Conservation (phyloP, 2,888 invertebrate genomes). For the Cerastoderma edule region DNA sequence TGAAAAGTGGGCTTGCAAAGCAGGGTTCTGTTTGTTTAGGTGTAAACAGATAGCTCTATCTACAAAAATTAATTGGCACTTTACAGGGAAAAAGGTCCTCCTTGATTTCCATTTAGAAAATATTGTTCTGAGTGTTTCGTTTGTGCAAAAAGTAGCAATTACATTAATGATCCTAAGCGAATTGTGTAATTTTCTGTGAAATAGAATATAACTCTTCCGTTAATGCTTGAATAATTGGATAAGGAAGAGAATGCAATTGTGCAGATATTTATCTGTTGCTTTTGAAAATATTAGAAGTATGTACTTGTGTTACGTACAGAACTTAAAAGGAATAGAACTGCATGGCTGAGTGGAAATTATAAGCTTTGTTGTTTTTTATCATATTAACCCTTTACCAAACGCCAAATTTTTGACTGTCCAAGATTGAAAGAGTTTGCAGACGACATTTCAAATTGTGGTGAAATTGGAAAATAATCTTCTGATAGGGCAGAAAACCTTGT, state of each 20-base stretch:
- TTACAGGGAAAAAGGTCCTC: neutral
- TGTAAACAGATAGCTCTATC: constrained; percentile 24
- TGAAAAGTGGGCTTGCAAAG: constrained; percentile 18
- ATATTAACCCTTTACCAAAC: no score
- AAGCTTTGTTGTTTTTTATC: no score
- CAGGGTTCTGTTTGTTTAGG: constrained; percentile 14
- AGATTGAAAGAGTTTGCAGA: no score
- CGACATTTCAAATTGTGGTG: no score
- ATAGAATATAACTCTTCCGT: neutral
- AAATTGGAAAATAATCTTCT: no score
- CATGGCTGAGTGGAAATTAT: no score
- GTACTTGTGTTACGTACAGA: neutral
- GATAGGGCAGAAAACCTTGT: no score
- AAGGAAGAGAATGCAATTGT: neutral
- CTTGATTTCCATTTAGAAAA: constrained; percentile 10
- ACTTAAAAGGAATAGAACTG: no score
- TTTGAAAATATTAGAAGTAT: neutral
- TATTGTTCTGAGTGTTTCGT: constrained; percentile 13
- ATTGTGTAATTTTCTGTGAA: constrained; percentile 1
- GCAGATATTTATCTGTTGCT: neutral
- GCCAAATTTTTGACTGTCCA: no score
- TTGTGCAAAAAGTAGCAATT: constrained; percentile 8
- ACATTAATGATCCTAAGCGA: neutral
- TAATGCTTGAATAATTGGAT: neutral
- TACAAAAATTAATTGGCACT: constrained; percentile 22